Conservation (phyloP, 2,888 invertebrate species). For the Loripinus fragilis region DNA sequence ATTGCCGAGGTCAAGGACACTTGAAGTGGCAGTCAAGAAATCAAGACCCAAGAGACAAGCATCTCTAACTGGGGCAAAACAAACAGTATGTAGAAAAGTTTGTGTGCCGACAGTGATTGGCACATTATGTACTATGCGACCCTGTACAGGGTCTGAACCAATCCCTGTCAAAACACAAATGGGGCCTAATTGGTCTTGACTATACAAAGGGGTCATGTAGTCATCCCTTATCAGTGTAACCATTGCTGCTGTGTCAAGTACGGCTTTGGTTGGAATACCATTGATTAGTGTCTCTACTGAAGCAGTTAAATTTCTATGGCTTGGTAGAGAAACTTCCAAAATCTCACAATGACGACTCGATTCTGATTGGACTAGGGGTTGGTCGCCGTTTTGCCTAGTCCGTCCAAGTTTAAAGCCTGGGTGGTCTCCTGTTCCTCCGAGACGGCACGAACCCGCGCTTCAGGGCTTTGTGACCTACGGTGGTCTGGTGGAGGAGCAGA, state of each 20-base stretch:
- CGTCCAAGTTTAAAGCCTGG: background rate
- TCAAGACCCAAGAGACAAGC: background rate
- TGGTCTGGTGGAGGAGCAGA: too few species aligned
- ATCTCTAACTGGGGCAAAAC: background rate
- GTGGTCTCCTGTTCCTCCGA: background rate
- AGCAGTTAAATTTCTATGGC: background rate
- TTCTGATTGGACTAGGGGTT: background rate
- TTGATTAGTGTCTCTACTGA: background rate
- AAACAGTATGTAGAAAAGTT: background rate
- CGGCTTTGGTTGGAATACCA: background rate
- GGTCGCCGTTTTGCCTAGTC: background rate
- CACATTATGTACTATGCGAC: background rate
- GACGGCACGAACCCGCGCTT: too few species aligned
- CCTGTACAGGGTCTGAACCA: background rate
- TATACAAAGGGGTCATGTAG: background rate
- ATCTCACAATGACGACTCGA: background rate
- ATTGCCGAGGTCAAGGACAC: background rate
- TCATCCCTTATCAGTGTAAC: background rate
- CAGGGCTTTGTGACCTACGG: too few species aligned
- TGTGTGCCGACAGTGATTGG: background rate
- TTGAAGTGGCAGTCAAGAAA: background rate
- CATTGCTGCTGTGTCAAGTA: background rate
- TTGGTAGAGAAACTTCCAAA: background rate
- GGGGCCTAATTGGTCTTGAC: background rate
- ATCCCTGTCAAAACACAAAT: background rate